These are phyloP conservation scores for Drosophila kikkawai DNA, from an alignment of 1,140 invertebrate genomes.

Conservation along the genomic window DNA sequence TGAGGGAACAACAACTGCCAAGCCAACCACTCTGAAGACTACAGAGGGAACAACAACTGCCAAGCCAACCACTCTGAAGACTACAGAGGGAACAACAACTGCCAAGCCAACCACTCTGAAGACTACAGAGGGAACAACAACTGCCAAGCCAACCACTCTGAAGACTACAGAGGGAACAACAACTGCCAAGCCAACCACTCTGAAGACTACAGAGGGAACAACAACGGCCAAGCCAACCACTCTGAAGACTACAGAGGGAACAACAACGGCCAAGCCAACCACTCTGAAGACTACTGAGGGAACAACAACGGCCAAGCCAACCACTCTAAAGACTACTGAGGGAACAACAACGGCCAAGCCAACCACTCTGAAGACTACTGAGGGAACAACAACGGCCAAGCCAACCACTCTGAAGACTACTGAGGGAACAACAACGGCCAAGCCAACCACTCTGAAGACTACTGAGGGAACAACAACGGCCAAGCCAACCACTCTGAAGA, in stretches of 20 bases:
- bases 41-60: background rate
- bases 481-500: slow-evolving; percentile 5
- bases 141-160: slow-evolving; percentile 7
- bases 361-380: background rate
- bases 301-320: too few relatives aligned
- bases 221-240: slow-evolving; percentile 17
- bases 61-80: slow-evolving; percentile 6
- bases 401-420: slow-evolving; percentile 16
- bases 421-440: background rate
- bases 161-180: slow-evolving; percentile 23
- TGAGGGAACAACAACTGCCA: background rate
- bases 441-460: slow-evolving; percentile 8
- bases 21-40: slow-evolving; percentile 14
- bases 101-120: slow-evolving; percentile 4
- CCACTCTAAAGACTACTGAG: slow-evolving; percentile 4
- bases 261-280: background rate
- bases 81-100: background rate
- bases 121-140: slow-evolving; percentile 7
- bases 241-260: slow-evolving; percentile 2
- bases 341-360: background rate
- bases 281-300: background rate
- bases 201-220: background rate
- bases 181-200: slow-evolving; percentile 2
- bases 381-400: background rate
- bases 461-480: background rate